Evolutionary conservation across 2,888 invertebrate species (phyloP), one percentile per base, ranked within the genome.

Genomic region (Cephonodes hylas): DNA sequence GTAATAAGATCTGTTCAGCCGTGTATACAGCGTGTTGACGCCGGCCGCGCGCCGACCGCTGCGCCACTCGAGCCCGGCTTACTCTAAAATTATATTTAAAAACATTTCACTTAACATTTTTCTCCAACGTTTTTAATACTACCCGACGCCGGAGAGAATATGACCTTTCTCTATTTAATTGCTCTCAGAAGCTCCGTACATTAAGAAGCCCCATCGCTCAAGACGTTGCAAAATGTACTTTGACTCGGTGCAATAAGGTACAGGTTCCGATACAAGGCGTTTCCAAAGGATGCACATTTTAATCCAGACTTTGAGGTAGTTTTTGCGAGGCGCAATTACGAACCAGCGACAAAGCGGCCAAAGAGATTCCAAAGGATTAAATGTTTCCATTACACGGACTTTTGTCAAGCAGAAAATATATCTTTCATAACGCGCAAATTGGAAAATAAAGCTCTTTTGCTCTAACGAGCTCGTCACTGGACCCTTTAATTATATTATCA

Each of bases 291-390:
- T 80, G 79, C 79, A 79, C 80, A 79, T 84, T 87, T 86, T 84
- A 86, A 87, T 88, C 84, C 83, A 80, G 83, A 82, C 81, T 80
- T 77, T 74, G 80, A 76, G 77, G 80, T 79, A 83, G 76, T 88
- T 85, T 85, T 85, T 85, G 84, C 80, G 69, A 66, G 68, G 74
- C 74, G 83, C 84, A 88, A 88, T 86, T 87, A 89, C 82, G 78
- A 72, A 67, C 70, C 73, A 68, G 71, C 80, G 83, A 83, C 85
- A 84, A 80, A 82, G 83, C 75, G 69, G 73, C 74, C 67, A 75
- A 75, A 80, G 80, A 84, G 84, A 81, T 83, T 80, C 76, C 77
- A 79, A 81, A 81, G 83, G 84, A 86, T 88, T 87, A 85, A 88
- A 86, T 84, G 85, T 84, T 89, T 84, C 81, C 84, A 84, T 86